phyloP scores from a whole-genome alignment of 2,797 vertebrate genomes.

The Rhabdophis nuchalis region DNA sequence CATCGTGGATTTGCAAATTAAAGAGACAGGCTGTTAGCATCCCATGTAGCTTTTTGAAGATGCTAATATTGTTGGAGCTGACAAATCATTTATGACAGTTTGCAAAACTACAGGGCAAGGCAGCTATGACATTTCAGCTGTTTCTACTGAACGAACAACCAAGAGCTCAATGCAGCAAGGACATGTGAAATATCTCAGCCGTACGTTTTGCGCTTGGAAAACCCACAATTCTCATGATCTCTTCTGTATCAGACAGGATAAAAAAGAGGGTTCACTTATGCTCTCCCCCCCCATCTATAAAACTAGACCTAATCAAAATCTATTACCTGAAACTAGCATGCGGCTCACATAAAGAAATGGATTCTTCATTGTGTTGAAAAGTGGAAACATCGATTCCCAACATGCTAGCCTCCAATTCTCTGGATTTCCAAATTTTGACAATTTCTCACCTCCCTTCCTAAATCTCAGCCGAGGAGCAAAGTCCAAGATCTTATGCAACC shows the following conservation, averaged over 20 bases:
- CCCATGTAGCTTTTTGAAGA: conserved; percentile 29
- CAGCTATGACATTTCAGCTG: neutral
- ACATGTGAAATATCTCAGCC: conserved; percentile 16
- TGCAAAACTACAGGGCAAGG: conserved; percentile 40
- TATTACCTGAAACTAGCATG: neutral
- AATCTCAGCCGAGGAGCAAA: neutral
- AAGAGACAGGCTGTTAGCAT: conserved; percentile 54
- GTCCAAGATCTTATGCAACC: neutral
- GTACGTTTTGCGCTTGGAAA: neutral
- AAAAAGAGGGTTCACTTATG: neutral
- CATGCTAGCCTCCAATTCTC: neutral
- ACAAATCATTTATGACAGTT: conserved; percentile 55
- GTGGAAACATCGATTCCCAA: neutral
- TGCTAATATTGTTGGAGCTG: conserved; percentile 41
- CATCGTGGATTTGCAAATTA: conserved; percentile 58
- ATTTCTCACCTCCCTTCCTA: neutral
- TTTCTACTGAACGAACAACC: conserved; percentile 13
- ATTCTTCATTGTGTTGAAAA: neutral
- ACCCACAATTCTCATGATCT: neutral
- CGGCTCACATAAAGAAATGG: neutral
- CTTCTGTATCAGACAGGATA: neutral
- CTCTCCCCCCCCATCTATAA: neutral
- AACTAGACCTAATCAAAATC: neutral
- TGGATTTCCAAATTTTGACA: neutral
- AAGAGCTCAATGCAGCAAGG: conserved; percentile 4